Conservation (phyloP, 2,797 vertebrate species). For the Pantherophis vulpinus region DNA sequence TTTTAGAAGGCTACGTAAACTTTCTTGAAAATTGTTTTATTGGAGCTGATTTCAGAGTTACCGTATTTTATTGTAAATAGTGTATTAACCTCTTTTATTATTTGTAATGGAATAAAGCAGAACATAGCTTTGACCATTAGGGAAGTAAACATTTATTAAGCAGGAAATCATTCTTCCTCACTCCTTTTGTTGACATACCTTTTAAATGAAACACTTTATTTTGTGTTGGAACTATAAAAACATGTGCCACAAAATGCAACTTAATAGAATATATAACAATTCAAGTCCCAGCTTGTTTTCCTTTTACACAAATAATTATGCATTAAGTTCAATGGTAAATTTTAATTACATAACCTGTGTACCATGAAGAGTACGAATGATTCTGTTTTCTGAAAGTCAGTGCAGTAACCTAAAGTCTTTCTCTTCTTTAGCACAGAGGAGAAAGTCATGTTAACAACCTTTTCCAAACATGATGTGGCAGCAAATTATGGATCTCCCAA, state of each 20-base stretch:
- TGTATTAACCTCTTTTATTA: not conserved
- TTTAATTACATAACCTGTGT: conserved; percentile 5
- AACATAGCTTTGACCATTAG: not conserved
- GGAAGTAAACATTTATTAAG: not conserved
- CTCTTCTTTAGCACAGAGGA: not conserved
- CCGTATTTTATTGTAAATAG: not conserved
- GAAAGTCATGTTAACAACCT: not conserved
- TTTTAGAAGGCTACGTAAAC: not conserved
- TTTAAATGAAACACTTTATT: not conserved
- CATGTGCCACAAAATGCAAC: not conserved
- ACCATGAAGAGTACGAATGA: not conserved
- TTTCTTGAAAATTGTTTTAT: not conserved
- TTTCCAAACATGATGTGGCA: not conserved
- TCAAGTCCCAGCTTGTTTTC: conserved; percentile 6
- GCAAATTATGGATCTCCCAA: not conserved
- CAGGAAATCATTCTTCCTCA: not conserved
- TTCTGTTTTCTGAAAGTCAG: not conserved
- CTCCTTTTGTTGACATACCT: not conserved
- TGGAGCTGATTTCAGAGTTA: not conserved
- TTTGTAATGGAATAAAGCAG: not conserved
- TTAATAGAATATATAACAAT: conserved; percentile 6
- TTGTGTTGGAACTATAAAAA: not conserved
- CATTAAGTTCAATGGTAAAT: not conserved
- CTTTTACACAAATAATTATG: conserved; percentile 9
- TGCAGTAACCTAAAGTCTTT: not conserved